Percentiles rank a stretch among this genome's conserved stretches.
Conservation (phyloP, 2,113 vertebrate genomes). For the Odobenus rosmarus region DNA sequence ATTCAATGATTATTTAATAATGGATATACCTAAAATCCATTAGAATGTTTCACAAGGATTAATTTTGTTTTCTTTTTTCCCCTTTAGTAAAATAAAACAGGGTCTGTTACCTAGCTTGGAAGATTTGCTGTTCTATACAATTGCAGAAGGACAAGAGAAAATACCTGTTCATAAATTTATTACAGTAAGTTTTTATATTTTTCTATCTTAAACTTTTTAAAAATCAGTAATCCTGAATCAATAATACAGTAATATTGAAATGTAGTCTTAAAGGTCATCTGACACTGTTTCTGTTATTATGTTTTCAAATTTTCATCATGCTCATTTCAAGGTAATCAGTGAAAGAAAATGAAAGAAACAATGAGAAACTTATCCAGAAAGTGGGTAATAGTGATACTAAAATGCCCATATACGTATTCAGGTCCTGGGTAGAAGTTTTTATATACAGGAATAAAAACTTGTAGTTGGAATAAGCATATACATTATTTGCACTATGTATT, state of each 20-base stretch:
- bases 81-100: conserved; percentile 93
- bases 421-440: conserved; percentile 62
- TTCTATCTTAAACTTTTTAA: neutral
- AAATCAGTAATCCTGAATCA: conserved; percentile 11
- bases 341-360: conserved; percentile 75
- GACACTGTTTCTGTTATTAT: conserved; percentile 64
- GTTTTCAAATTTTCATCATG: conserved; percentile 73
- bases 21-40: neutral
- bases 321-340: conserved; percentile 75
- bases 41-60: conserved; percentile 49
- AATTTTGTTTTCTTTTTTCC: conserved; percentile 68
- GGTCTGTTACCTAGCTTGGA: conserved; percentile 98
- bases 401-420: conserved; percentile 49
- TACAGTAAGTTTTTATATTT: conserved; percentile 90
- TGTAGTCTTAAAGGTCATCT: conserved; percentile 53
- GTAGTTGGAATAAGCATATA: conserved; percentile 74
- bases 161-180: conserved; percentile 99
- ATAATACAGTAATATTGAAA: neutral
- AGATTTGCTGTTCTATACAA: conserved; percentile 99
- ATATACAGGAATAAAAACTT: conserved; percentile 66
- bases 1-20: conserved; percentile 31
- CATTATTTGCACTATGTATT: conserved; percentile 75
- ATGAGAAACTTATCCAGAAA: conserved; percentile 71
- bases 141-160: conserved; percentile 98
- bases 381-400: conserved; percentile 66